These are phyloP conservation scores for Bembecia ichneumoniformis DNA, from an alignment of 2,888 invertebrate genomes.

Conservation along the genomic window DNA sequence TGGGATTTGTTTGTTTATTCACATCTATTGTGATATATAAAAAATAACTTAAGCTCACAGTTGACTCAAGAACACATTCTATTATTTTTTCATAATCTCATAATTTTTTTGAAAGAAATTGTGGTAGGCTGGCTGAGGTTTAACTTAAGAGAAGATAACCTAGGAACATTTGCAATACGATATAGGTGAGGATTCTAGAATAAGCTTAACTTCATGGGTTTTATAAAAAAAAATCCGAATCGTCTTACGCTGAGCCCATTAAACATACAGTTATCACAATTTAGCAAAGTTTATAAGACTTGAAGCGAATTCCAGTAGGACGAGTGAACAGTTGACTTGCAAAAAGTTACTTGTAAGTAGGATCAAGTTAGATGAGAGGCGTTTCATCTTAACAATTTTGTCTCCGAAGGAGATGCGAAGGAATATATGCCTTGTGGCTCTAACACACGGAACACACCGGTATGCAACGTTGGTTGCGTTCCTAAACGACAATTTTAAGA, in stretches of 20 bases:
- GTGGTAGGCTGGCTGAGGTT: too few relatives aligned
- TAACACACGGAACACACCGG: background rate
- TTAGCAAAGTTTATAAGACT: background rate
- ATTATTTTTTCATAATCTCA: too few relatives aligned
- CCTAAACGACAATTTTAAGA: slow-evolving; percentile 39
- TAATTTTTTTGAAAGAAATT: too few relatives aligned
- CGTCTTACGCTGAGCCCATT: too few relatives aligned
- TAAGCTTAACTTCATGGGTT: too few relatives aligned
- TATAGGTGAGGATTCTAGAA: too few relatives aligned
- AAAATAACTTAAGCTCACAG: too few relatives aligned
- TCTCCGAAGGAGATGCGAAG: background rate
- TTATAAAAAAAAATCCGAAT: too few relatives aligned
- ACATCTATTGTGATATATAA: too few relatives aligned
- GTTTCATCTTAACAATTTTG: slow-evolving; percentile 1
- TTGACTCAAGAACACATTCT: too few relatives aligned
- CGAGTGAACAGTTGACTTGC: slow-evolving; percentile 9
- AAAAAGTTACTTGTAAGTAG: slow-evolving; percentile 8
- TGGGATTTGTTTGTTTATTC: slow-evolving; percentile 1
- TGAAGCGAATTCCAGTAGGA: slow-evolving; percentile 1
- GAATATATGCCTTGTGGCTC: background rate
- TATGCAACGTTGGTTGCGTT: background rate
- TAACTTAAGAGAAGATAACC: too few relatives aligned
- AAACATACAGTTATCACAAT: slow-evolving; percentile 1
- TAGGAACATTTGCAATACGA: too few relatives aligned
- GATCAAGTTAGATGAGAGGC: slow-evolving; percentile 8